Percentiles rank a stretch among this genome's conserved stretches.
These are phyloP conservation scores for Caenorhabditis angaria DNA, from an alignment of 2,888 invertebrate genomes.

Conservation along the genomic window DNA sequence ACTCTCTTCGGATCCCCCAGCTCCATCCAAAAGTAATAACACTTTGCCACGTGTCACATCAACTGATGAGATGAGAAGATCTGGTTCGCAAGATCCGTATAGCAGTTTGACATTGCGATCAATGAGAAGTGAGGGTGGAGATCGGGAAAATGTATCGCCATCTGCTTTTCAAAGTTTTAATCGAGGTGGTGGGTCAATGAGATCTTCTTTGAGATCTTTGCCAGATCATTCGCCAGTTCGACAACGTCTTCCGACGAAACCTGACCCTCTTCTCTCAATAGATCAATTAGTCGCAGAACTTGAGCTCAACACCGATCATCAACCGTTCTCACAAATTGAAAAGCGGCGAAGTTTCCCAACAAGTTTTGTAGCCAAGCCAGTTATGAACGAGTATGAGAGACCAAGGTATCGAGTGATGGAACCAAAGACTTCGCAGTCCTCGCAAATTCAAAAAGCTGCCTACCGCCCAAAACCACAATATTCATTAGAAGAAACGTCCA, in stretches of 20 bases:
- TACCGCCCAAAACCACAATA: slow-evolving; percentile 25
- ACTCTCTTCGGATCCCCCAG: slow-evolving; percentile 35
- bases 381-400: slow-evolving; percentile 33
- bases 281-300: slow-evolving; percentile 70
- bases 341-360: slow-evolving; percentile 61
- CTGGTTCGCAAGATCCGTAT: slow-evolving; percentile 60
- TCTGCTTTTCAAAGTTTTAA: slow-evolving; percentile 54
- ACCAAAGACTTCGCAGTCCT: background rate
- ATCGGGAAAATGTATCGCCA: slow-evolving; percentile 45
- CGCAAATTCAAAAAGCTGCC: slow-evolving; percentile 6
- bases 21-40: slow-evolving; percentile 18
- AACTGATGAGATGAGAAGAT: slow-evolving; percentile 35
- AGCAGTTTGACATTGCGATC: slow-evolving; percentile 56
- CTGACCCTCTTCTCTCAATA: slow-evolving; percentile 64
- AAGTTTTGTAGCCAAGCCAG: slow-evolving; percentile 27
- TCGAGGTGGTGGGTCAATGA: slow-evolving; percentile 37
- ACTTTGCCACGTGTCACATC: slow-evolving; percentile 38
- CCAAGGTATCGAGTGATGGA: slow-evolving; percentile 14
- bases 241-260: slow-evolving; percentile 6
- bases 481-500: slow-evolving; percentile 59
- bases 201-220: slow-evolving; percentile 44
- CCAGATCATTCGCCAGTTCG: slow-evolving; percentile 50
- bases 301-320: slow-evolving; percentile 68
- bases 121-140: slow-evolving; percentile 49
- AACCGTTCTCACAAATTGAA: slow-evolving; percentile 40